Evolutionary conservation across 2,113 vertebrate genomes (phyloP), one percentile per base, ranked within the genome.

Genomic region (Crypturellus undulatus): DNA sequence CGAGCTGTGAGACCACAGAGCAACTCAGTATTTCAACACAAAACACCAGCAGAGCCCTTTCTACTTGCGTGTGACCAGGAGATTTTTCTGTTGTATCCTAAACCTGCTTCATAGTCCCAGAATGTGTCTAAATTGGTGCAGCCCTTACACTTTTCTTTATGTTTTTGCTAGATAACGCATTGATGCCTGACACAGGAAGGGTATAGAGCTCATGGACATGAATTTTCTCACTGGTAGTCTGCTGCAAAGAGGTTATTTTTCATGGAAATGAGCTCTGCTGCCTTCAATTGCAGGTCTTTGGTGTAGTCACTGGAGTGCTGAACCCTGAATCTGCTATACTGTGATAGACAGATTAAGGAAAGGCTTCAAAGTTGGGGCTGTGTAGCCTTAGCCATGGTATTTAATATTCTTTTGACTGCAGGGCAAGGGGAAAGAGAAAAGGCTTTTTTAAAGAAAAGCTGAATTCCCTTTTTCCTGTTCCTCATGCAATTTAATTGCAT

Each of bases 171-270:
- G 52, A 8, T 79, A 5, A 20, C 12, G 30, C 52, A 52, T 42
- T 8, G 47, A 30, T 89, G 52, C 84, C 60, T 34, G 24, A 28
- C 38, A 32, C 26, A 58, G 60, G 49, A 34, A 65, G 47, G 32
- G 21, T 43, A 15, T 43, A 6, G 43, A 43, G 43, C 43, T 64
- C 49, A 49, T 78, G 85, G 68, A 3, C 24, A 4, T n/a, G 49
- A 58, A 5, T 45, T 87, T 63, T 73, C 42, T 84, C 2, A 9
- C 34, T 75, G 83, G 6, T 63, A 45, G 42, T 38, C 43, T 88
- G 73, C 84, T 88, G 87, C 87, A 85, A 78, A 42, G 73, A 43
- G 54, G 75, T 91, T 87, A 54, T 82, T 93, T 89, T 84, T 92
- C 76, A 82, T 79, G 71, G 59, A 73, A 91, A 84, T 42, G 43